These are phyloP conservation scores for Tetranychus piercei DNA, from an alignment of 2,888 invertebrate genomes.

Conservation along the genomic window DNA sequence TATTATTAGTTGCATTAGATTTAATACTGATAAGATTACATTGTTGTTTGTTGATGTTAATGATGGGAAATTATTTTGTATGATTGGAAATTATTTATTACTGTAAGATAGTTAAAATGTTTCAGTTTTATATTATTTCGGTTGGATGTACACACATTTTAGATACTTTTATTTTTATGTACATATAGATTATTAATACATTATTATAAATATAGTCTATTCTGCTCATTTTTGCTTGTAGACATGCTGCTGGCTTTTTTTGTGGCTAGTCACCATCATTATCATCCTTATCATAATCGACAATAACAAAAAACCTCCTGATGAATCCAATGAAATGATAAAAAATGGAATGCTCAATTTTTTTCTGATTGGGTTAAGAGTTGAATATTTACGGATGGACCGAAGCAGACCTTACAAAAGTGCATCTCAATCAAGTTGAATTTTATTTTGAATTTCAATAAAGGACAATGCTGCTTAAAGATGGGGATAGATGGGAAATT, in stretches of 20 bases:
- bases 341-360: background rate
- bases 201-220: background rate
- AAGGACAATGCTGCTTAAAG: background rate
- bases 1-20: too few relatives aligned
- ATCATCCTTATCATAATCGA: background rate
- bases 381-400: background rate
- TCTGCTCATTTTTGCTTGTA: background rate
- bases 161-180: background rate
- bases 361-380: background rate
- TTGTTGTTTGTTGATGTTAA: background rate
- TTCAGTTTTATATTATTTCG: background rate
- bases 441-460: too few relatives aligned
- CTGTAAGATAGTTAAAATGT: background rate
- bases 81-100: background rate
- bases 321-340: background rate
- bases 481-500: background rate
- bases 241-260: background rate
- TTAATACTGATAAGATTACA: too few relatives aligned
- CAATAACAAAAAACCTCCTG: background rate
- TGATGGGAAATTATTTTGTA: background rate
- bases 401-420: too few relatives aligned
- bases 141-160: background rate
- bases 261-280: background rate
- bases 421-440: too few relatives aligned
- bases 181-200: background rate